Conservation (phyloP, 30 jellyfish, hydroid and myxozoan genomes). For the Morbakka virulenta region DNA sequence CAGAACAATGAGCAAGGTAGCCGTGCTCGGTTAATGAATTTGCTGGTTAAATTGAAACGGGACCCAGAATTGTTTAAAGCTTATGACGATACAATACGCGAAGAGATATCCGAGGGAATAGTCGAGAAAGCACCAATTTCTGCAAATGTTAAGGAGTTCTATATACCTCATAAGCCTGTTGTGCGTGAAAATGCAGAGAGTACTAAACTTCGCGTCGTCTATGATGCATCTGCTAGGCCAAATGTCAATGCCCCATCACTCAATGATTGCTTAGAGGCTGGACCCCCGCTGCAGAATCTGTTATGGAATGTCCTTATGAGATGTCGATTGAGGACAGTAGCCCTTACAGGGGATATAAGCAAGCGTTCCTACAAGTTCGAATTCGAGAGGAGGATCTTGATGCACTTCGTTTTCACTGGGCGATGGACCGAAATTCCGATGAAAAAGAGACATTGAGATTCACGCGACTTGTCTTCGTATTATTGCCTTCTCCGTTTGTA, state of each 20-base stretch:
- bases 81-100: constrained; percentile 42
- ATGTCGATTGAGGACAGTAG: constrained; percentile 50
- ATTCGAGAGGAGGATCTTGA: constrained; percentile 64
- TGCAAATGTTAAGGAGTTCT: constrained; percentile 26
- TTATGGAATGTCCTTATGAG: constrained; percentile 45
- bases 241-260: constrained; percentile 38
- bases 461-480: constrained; percentile 53
- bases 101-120: constrained; percentile 48
- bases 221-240: constrained; percentile 70
- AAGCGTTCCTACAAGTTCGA: constrained; percentile 63
- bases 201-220: constrained; percentile 60
- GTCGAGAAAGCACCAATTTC: constrained; percentile 61
- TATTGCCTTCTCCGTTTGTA: constrained; percentile 45
- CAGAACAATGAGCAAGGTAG: constrained; percentile 34
- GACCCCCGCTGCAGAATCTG: constrained; percentile 56
- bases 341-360: constrained; percentile 69
- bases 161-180: constrained; percentile 66
- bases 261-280: constrained; percentile 65
- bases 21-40: constrained; percentile 27
- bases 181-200: constrained; percentile 60
- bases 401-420: constrained; percentile 51
- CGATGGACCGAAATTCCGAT: constrained; percentile 13
- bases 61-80: constrained; percentile 44
- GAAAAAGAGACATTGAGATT: constrained; percentile 22
- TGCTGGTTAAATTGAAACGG: constrained; percentile 11